Percentiles rank a stretch among this genome's conserved stretches.
phyloP scores from a whole-genome alignment of 2,888 invertebrate species.

The Tenthredo distinguenda region DNA sequence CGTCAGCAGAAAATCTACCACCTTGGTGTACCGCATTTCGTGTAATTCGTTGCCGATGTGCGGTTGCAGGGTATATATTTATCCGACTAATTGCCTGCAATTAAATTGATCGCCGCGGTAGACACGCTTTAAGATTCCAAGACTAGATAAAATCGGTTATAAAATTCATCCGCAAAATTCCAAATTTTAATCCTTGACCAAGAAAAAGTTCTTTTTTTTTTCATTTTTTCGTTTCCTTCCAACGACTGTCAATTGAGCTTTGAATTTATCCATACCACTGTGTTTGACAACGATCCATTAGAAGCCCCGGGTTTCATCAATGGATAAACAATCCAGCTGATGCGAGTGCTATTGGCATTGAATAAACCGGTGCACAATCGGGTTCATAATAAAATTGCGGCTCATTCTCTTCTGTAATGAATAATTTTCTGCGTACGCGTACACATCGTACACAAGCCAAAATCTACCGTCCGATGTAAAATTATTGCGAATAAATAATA shows the following conservation, averaged over 20 bases:
- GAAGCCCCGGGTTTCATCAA: not conserved
- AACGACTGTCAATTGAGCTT: not conserved
- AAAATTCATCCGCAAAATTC: not conserved
- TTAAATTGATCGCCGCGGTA: not conserved
- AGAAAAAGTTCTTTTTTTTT: not conserved
- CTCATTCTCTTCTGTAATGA: not conserved
- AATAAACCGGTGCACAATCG: slow-evolving; percentile 3
- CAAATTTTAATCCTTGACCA: not conserved
- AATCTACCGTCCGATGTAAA: not conserved
- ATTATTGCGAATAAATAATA: not conserved
- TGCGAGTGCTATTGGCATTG: not conserved
- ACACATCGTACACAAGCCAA: not conserved
- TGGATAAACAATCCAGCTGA: not conserved
- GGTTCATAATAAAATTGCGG: not conserved
- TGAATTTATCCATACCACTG: not conserved
- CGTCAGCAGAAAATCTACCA: slow-evolving; percentile 54
- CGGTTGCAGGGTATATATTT: slow-evolving; percentile 33
- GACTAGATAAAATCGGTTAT: not conserved
- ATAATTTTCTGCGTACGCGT: not conserved
- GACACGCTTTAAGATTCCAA: not conserved
- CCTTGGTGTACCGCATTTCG: slow-evolving; percentile 57
- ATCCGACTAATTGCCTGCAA: slow-evolving; percentile 28
- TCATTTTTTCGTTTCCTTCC: not conserved
- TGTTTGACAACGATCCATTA: slow-evolving; percentile 8
- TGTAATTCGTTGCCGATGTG: slow-evolving; percentile 33